A percentile compares a stretch with the other conserved stretches of the same genome.
Evolutionary conservation across 2,797 vertebrate species (phyloP).

Genomic region (Alfaro cultratus): DNA sequence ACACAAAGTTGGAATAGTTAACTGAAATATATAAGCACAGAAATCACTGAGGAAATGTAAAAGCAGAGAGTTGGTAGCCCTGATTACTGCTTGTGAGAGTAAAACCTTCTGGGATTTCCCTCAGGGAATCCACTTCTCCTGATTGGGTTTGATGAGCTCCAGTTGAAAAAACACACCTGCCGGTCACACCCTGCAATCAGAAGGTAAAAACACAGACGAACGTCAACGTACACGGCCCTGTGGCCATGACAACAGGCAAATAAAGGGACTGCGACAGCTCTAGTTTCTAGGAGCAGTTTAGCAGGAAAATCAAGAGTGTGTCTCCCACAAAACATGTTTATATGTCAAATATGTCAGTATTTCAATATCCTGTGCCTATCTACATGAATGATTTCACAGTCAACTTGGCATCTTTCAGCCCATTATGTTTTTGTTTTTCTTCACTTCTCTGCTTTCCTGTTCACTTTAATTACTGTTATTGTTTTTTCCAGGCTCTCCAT

Average conservation of each 20-base stretch:
- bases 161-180: background rate
- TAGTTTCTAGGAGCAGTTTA: background rate
- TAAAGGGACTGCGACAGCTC: background rate
- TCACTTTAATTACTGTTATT: background rate
- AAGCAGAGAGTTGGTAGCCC: background rate
- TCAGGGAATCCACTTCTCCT: background rate
- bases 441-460: background rate
- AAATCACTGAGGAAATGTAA: background rate
- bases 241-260: background rate
- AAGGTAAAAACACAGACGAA: background rate
- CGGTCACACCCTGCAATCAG: background rate
- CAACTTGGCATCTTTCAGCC: background rate
- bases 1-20: background rate
- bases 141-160: background rate
- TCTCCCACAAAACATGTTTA: background rate
- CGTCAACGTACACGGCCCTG: background rate
- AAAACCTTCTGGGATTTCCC: background rate
- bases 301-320: background rate
- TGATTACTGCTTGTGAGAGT: background rate
- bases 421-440: background rate
- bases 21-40: background rate
- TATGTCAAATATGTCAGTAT: background rate
- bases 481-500: background rate
- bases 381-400: background rate
- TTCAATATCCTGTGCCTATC: background rate